Base-by-base conservation (phyloP, 2,113 vertebrate genomes). In the Leucopternis melanops region DNA sequence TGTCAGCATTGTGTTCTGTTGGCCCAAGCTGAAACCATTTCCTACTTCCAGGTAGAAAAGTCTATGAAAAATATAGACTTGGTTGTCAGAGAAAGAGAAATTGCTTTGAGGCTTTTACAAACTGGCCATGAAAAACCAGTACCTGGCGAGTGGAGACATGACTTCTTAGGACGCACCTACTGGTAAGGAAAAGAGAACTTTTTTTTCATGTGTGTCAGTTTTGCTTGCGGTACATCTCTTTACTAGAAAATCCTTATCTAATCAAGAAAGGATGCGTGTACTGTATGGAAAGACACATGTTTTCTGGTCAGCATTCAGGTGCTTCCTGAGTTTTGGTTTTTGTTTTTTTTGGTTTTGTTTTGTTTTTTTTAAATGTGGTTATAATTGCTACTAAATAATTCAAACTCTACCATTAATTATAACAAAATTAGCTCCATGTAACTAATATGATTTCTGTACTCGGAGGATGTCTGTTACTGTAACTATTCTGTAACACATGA, bases 71-170 rank as follows among this genome's bases (percentile, higher is more conserved):
- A 99, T 58, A 95, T 99, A 85, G 99, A 99, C 74, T 97, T 96
- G 5, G 98, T 99, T 89, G 98, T 99, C 66, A 97, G 80, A 38
- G 99, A 99, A 97, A 98, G 99, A 90, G 99, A 99, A 95, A 97
- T 97, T 61, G 98, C 99, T 15, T 88, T 99, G 63, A 98, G 99
- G 71, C 97, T 99, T 93, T 97, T 99, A 95, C 99, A 99, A 94
- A 99, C 99, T 0, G 99, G 99, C 70, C 99, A 99, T 84, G 99
- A 99, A 95, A 98, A 97, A 25, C 97, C 97, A 45, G 97, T 98
- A 72, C 99, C 99, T 4, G 99, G 99, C 47, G 98, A 98, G 82
- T 99, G 99, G 99, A 99, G 99, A 96, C 97, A 92, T 25, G 98
- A 99, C 90, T 77, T 98, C 90, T 98, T 99, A 94, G 99, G 99